A percentile compares a stretch with the other conserved stretches of the same genome.
These are phyloP conservation scores for Calcarius lapponicus DNA, from an alignment of 2,797 vertebrate species.

Conservation along the genomic window DNA sequence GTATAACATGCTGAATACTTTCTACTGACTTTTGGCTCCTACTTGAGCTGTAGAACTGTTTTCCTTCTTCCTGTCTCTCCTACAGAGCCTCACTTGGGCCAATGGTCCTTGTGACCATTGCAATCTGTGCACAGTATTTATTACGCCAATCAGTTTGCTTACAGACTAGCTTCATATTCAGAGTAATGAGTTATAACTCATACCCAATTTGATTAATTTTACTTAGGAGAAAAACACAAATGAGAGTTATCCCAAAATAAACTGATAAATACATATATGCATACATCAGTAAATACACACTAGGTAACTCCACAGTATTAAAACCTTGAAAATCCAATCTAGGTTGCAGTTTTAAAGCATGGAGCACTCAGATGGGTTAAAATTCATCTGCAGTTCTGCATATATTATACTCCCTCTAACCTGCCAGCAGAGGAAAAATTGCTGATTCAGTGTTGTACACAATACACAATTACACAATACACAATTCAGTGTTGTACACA, in stretches of 20 bases:
- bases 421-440: not conserved
- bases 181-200: not conserved
- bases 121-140: not conserved
- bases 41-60: not conserved
- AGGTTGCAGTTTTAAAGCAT: not conserved
- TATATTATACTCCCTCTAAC: not conserved
- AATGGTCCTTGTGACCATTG: not conserved
- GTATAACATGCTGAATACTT: not conserved
- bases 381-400: not conserved
- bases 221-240: not conserved
- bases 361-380: not conserved
- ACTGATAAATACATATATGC: not conserved
- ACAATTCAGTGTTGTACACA: not conserved
- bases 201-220: not conserved
- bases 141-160: not conserved
- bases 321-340: not conserved
- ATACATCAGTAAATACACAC: not conserved
- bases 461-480: too few species aligned
- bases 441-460: not conserved
- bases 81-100: not conserved
- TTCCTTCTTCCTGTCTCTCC: not conserved
- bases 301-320: not conserved
- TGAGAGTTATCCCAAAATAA: not conserved
- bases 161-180: not conserved
- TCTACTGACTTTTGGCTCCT: not conserved